Evolutionary conservation across 2,113 vertebrate species (phyloP).

Genomic region (Brienomyrus longianalis): DNA sequence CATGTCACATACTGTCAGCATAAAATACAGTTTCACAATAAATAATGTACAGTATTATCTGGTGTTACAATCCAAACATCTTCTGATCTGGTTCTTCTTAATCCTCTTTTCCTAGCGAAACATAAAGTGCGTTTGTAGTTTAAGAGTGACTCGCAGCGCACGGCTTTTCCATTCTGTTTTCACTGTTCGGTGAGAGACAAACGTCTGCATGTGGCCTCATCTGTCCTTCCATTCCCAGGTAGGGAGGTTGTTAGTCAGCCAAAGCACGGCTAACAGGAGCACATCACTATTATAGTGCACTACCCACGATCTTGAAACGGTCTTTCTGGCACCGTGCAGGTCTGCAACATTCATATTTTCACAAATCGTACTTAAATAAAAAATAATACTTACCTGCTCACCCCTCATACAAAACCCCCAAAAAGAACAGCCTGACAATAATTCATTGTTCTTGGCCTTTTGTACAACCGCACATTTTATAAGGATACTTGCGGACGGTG

Average conservation of each 20-base stretch:
- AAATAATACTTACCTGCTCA: neutral
- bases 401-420: neutral
- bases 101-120: slow-evolving; percentile 39
- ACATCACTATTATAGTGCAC: neutral
- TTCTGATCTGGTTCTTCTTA: slow-evolving; percentile 33
- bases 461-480: neutral
- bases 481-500: neutral
- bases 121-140: slow-evolving; percentile 64
- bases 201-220: neutral
- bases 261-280: neutral
- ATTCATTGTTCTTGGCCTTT: neutral
- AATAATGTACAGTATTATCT: slow-evolving; percentile 98
- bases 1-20: neutral
- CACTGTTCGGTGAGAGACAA: neutral
- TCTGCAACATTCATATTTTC: neutral
- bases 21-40: slow-evolving; percentile 71
- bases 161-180: slow-evolving; percentile 11
- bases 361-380: neutral
- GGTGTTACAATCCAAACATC: slow-evolving; percentile 58
- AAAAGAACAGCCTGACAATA: neutral
- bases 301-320: neutral
- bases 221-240: neutral
- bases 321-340: neutral
- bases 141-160: slow-evolving; percentile 45
- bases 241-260: neutral